These are phyloP conservation scores for Dysidea cf. avara DNA, from an alignment of 37 sponge, comb jelly and placozoan species.

Conservation along the genomic window DNA sequence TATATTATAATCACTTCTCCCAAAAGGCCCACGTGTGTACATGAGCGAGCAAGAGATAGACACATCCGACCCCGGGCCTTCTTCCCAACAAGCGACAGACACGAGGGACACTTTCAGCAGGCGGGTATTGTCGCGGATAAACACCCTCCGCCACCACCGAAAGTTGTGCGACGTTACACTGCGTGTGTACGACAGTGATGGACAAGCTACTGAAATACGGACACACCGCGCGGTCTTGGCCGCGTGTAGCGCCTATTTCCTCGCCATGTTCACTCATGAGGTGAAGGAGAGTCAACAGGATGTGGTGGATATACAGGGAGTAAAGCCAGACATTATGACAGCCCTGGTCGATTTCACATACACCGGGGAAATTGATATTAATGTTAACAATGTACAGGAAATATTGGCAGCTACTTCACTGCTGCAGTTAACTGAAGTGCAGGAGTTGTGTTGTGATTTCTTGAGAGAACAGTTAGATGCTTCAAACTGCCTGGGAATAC, in stretches of 20 bases:
- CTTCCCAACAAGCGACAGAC: too few relatives aligned
- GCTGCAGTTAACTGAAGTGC: constrained; percentile 84
- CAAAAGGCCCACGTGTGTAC: too few relatives aligned
- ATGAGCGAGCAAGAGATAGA: too few relatives aligned
- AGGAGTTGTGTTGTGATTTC: constrained; percentile 90
- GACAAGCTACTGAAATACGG: constrained; percentile 63
- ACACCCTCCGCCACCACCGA: constrained; percentile 65
- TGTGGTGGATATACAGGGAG: constrained; percentile 78
- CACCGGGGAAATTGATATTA: constrained; percentile 80
- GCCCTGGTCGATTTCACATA: constrained; percentile 87
- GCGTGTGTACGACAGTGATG: constrained; percentile 23
- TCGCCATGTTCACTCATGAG: constrained; percentile 91
- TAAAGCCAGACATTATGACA: constrained; percentile 73
- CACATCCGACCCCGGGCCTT: too few relatives aligned
- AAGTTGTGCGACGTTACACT: constrained; percentile 88
- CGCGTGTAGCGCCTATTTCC: constrained; percentile 84
- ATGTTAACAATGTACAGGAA: constrained; percentile 91
- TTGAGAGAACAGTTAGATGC: constrained; percentile 90
- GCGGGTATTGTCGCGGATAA: constrained; percentile 53
- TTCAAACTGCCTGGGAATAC: constrained; percentile 88
- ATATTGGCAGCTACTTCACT: constrained; percentile 87
- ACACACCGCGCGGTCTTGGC: constrained; percentile 87
- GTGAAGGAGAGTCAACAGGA: constrained; percentile 77
- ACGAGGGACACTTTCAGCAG: constrained; percentile 14
- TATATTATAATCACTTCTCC: too few relatives aligned